These are phyloP conservation scores for Thalassoma bifasciatum DNA, from an alignment of 2,113 vertebrate species.

Conservation along the genomic window DNA sequence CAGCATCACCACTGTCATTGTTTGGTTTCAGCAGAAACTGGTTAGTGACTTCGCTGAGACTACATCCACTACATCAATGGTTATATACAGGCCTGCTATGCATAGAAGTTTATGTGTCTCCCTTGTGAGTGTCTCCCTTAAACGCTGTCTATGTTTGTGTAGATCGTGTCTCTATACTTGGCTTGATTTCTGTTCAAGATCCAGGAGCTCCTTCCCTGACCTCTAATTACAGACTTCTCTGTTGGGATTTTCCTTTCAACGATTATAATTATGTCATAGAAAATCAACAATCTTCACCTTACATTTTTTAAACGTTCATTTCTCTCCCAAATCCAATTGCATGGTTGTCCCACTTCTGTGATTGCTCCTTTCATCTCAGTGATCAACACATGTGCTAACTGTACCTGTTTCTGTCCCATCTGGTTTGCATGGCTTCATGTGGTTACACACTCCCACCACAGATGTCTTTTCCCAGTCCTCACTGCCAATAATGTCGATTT, in stretches of 20 bases:
- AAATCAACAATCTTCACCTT: conserved; percentile 6
- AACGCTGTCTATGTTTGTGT: conserved; percentile 13
- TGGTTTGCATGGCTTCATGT: conserved; percentile 43
- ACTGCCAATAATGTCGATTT: conserved; percentile 48
- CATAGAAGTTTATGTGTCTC: background rate
- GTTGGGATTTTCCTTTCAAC: conserved; percentile 1
- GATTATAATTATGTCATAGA: conserved; percentile 13
- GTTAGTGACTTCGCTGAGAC: too few species aligned
- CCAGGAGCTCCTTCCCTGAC: conserved; percentile 11
- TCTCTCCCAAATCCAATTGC: background rate
- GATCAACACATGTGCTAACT: conserved; percentile 24
- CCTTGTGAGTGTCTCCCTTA: conserved; percentile 1
- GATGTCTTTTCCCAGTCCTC: conserved; percentile 46
- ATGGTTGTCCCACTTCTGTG: conserved; percentile 1
- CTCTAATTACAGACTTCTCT: conserved; percentile 26
- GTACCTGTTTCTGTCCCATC: conserved; percentile 41
- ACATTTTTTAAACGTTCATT: conserved; percentile 10
- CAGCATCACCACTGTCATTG: too few species aligned
- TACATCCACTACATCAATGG: too few species aligned
- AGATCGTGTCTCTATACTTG: conserved; percentile 1
- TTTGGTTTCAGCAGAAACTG: too few species aligned
- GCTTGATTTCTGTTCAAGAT: conserved; percentile 32
- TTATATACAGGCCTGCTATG: conserved; percentile 18
- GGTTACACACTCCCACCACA: conserved; percentile 45
- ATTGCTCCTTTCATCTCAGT: conserved; percentile 16